Conservation (phyloP, 2,888 invertebrate genomes). For the Gari tellinella region DNA sequence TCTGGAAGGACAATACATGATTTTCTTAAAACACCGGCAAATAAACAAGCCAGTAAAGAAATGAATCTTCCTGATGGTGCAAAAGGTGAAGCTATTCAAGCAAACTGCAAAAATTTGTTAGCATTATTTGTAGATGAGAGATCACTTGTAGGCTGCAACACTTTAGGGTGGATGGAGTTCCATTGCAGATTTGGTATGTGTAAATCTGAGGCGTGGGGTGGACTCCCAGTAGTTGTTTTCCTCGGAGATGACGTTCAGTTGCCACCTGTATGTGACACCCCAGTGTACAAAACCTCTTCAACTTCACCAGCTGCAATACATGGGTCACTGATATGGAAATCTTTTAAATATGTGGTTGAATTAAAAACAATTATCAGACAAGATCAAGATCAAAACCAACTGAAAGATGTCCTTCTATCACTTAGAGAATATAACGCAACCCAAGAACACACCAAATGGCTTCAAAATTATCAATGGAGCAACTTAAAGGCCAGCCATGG, state of each 20-base stretch:
- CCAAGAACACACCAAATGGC: constrained; percentile 31
- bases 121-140: constrained; percentile 45
- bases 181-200: constrained; percentile 20
- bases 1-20: constrained; percentile 53
- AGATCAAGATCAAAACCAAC: constrained; percentile 26
- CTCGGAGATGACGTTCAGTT: constrained; percentile 58
- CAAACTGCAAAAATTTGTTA: constrained; percentile 39
- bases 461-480: constrained; percentile 50
- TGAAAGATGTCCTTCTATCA: constrained; percentile 30
- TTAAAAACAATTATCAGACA: constrained; percentile 44
- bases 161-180: constrained; percentile 52
- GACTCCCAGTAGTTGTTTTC: constrained; percentile 7
- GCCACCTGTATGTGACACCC: constrained; percentile 60
- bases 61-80: constrained; percentile 38
- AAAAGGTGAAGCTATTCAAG: constrained; percentile 29
- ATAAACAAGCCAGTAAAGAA: constrained; percentile 28
- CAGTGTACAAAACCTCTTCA: constrained; percentile 23
- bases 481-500: constrained; percentile 14
- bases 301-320: constrained; percentile 38
- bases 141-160: constrained; percentile 40
- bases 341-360: constrained; percentile 28
- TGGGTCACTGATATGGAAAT: constrained; percentile 46
- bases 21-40: constrained; percentile 56
- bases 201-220: constrained; percentile 5
- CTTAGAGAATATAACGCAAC: constrained; percentile 29